phyloP scores from a whole-genome alignment of 2,888 invertebrate species.

The Sipha maydis region DNA sequence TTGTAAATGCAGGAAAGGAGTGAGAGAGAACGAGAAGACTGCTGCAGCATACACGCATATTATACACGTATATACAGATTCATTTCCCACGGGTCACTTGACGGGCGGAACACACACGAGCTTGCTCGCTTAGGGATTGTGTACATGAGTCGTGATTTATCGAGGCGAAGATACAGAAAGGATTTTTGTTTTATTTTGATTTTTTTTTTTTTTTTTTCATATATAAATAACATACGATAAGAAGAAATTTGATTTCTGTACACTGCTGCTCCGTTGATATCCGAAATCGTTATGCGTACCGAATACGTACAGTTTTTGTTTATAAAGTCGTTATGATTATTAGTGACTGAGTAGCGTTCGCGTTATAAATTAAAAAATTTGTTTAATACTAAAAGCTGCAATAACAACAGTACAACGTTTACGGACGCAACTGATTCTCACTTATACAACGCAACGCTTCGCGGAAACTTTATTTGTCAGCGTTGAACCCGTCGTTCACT shows the following conservation, averaged over 20 bases:
- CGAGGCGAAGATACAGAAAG: not conserved
- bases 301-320: not conserved
- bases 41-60: not conserved
- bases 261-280: not conserved
- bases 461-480: too few relatives aligned
- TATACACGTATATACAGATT: not conserved
- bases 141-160: conserved; percentile 46
- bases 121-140: not conserved
- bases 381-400: too few relatives aligned
- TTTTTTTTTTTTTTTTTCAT: not conserved
- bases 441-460: too few relatives aligned
- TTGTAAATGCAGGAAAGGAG: not conserved
- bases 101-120: not conserved
- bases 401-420: too few relatives aligned
- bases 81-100: conserved; percentile 54
- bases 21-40: not conserved
- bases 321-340: too few relatives aligned
- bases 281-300: not conserved
- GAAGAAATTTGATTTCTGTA: not conserved
- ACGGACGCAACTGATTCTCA: too few relatives aligned
- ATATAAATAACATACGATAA: not conserved
- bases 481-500: too few relatives aligned
- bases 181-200: not conserved
- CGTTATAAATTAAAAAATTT: too few relatives aligned
- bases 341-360: too few relatives aligned